Conservation (phyloP, 2,113 vertebrate genomes). For the Erinaceus europaeus region DNA sequence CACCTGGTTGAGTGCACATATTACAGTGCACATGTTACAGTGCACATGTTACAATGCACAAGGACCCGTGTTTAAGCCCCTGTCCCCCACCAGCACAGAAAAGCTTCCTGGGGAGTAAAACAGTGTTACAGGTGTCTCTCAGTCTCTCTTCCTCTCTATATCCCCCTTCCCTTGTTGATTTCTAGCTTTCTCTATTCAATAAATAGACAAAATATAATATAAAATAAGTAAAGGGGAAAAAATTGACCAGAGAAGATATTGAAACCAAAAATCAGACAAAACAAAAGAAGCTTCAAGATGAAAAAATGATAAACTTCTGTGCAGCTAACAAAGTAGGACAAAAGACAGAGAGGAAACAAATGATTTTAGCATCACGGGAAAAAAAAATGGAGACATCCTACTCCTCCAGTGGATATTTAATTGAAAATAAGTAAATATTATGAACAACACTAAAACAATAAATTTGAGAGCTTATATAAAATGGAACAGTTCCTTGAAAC, state of each 20-base stretch:
- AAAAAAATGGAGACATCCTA: neutral
- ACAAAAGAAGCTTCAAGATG: neutral
- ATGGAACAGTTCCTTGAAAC: neutral
- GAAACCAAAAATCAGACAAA: neutral
- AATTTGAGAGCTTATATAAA: neutral
- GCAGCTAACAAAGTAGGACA: neutral
- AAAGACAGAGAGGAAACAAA: neutral
- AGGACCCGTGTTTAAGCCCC: no score
- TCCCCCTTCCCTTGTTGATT: no score
- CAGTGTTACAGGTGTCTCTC: no score
- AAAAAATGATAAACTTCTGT: neutral
- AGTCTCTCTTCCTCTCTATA: no score
- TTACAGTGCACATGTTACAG: no score
- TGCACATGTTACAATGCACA: no score
- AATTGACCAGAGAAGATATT: neutral
- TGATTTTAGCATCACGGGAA: neutral
- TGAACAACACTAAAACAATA: neutral
- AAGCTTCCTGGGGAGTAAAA: no score
- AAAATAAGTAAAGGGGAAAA: no score
- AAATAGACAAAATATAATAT: no score
- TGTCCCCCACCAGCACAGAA: no score
- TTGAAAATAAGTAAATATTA: neutral
- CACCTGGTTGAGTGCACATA: no score
- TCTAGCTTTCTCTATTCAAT: no score
- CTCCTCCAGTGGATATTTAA: neutral